Percentiles rank a stretch among this genome's conserved stretches.
Evolutionary conservation across 2,888 invertebrate species (phyloP).

Genomic region (Copidosoma aretas): DNA sequence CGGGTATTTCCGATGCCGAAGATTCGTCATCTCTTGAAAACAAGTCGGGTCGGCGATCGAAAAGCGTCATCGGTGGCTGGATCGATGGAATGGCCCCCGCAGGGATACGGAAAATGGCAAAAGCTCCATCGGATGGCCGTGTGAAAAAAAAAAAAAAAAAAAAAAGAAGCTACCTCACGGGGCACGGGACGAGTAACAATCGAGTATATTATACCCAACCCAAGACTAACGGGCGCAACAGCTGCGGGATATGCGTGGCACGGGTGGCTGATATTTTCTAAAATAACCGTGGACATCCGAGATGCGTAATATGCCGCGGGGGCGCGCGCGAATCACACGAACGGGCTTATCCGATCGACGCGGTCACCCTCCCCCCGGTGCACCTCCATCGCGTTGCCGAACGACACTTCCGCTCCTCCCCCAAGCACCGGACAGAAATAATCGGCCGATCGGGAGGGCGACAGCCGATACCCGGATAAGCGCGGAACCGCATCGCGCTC

Average conservation of each 20-base stretch:
- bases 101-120: too few species aligned
- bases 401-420: too few species aligned
- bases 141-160: background rate
- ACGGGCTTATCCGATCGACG: too few species aligned
- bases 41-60: background rate
- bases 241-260: constrained; percentile 48
- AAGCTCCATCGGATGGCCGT: background rate
- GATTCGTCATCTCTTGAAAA: background rate
- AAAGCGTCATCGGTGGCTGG: background rate
- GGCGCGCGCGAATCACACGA: background rate
- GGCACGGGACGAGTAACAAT: background rate
- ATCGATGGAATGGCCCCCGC: too few species aligned
- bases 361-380: too few species aligned
- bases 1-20: background rate
- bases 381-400: background rate
- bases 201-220: background rate
- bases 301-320: background rate
- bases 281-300: constrained; percentile 44
- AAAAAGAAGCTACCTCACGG: background rate
- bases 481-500: constrained; percentile 16
- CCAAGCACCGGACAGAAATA: too few species aligned
- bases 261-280: constrained; percentile 44
- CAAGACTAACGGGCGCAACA: constrained; percentile 46
- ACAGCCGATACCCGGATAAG: too few species aligned
- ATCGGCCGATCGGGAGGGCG: too few species aligned